Evolutionary conservation across 1,140 invertebrate species (phyloP).

Genomic region (Drosophila miranda): DNA sequence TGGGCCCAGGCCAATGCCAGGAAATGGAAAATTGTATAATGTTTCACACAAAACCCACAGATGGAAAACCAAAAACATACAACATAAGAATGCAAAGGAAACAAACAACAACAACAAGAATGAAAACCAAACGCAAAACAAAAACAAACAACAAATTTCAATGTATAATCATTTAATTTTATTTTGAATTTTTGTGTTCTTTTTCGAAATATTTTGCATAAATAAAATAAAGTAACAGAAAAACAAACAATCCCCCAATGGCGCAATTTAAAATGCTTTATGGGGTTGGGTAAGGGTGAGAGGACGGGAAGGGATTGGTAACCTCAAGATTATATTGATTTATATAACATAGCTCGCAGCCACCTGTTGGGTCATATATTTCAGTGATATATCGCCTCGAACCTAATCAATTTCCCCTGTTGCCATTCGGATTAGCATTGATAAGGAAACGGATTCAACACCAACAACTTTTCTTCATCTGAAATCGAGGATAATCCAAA

Average conservation of each 20-base stretch:
- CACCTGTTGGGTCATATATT: conserved; percentile 30
- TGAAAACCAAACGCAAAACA: conserved; percentile 31
- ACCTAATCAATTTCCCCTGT: conserved; percentile 26
- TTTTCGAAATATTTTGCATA: conserved; percentile 82
- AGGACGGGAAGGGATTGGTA: conserved; percentile 7
- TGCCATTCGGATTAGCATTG: conserved; percentile 30
- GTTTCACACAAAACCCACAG: conserved; percentile 55
- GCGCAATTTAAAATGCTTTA: not conserved
- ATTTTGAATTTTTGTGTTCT: conserved; percentile 79
- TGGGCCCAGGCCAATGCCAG: conserved; percentile 15
- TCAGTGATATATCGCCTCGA: conserved; percentile 21
- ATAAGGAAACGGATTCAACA: not conserved
- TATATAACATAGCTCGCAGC: conserved; percentile 33
- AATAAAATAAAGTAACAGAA: conserved; percentile 82
- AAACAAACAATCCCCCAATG: conserved; percentile 55
- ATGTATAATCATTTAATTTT: conserved; percentile 80
- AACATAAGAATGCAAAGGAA: conserved; percentile 65
- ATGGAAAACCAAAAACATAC: conserved; percentile 56
- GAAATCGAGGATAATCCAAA: too few relatives aligned
- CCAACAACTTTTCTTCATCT: too few relatives aligned
- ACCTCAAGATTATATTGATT: conserved; percentile 56
- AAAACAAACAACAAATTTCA: conserved; percentile 62
- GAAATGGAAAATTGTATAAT: conserved; percentile 63
- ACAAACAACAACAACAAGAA: conserved; percentile 41
- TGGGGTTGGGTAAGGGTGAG: not conserved